Percentiles rank a stretch among this genome's conserved stretches.
Conservation (phyloP, 2,888 invertebrate species). For the Pheosia tremula region DNA sequence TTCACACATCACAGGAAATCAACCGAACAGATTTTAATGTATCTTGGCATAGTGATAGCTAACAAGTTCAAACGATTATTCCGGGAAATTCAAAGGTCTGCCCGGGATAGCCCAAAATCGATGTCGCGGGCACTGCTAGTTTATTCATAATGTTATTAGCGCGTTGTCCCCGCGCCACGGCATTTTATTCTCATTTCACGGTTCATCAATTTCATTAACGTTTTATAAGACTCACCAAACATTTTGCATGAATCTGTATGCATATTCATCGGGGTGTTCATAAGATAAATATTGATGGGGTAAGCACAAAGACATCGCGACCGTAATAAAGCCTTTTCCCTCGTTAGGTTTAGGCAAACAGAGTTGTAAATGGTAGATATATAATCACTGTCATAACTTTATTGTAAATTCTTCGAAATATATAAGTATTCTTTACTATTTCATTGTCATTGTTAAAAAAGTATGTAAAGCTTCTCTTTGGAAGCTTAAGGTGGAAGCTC, state of each 20-base stretch:
- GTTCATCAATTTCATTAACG: slow-evolving; percentile 9
- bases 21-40: too few species aligned
- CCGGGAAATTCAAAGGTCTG: too few species aligned
- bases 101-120: too few species aligned
- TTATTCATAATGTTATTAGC: slow-evolving; percentile 21
- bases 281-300: background rate
- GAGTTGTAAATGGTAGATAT: background rate
- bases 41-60: too few species aligned
- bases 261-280: background rate
- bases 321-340: slow-evolving; percentile 1
- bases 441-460: too few species aligned
- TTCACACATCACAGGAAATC: too few species aligned
- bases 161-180: slow-evolving; percentile 8
- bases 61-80: too few species aligned
- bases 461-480: too few species aligned
- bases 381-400: background rate
- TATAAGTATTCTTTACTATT: too few species aligned
- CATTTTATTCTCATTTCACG: slow-evolving; percentile 10
- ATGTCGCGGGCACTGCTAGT: too few species aligned
- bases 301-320: background rate
- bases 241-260: background rate
- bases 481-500: too few species aligned
- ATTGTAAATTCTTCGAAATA: too few species aligned
- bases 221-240: background rate
- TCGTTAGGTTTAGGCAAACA: background rate